Conservation (phyloP, 2,797 vertebrate genomes). For the Somateria mollissima region DNA sequence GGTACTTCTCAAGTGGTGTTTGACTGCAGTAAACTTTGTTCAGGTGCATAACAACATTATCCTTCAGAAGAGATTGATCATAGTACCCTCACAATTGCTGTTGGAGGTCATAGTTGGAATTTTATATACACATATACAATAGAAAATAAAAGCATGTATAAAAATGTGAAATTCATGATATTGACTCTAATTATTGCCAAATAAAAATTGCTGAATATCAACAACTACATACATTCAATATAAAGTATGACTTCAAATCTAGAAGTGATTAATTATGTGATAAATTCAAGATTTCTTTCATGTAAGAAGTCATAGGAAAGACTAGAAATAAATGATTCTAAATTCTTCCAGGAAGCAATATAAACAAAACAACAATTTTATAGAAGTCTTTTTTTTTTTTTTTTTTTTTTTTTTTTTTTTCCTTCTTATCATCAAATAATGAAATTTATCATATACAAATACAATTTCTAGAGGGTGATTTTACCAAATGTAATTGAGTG, state of each 20-base stretch:
- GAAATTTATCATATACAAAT: not conserved
- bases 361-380: not conserved
- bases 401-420: no score
- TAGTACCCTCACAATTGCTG: not conserved
- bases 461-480: not conserved
- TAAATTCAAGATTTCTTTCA: not conserved
- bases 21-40: not conserved
- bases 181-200: not conserved
- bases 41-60: not conserved
- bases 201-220: not conserved
- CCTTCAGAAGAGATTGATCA: not conserved
- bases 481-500: not conserved
- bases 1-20: not conserved
- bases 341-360: not conserved
- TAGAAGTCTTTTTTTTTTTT: not conserved
- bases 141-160: not conserved
- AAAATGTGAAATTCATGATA: not conserved
- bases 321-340: not conserved
- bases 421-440: not conserved
- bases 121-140: not conserved
- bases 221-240: not conserved
- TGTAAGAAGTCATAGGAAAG: not conserved
- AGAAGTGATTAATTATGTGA: not conserved
- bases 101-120: not conserved
- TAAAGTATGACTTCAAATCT: not conserved